Evolutionary conservation across 2,113 vertebrate species (phyloP).

Genomic region (Alouatta palliata): DNA sequence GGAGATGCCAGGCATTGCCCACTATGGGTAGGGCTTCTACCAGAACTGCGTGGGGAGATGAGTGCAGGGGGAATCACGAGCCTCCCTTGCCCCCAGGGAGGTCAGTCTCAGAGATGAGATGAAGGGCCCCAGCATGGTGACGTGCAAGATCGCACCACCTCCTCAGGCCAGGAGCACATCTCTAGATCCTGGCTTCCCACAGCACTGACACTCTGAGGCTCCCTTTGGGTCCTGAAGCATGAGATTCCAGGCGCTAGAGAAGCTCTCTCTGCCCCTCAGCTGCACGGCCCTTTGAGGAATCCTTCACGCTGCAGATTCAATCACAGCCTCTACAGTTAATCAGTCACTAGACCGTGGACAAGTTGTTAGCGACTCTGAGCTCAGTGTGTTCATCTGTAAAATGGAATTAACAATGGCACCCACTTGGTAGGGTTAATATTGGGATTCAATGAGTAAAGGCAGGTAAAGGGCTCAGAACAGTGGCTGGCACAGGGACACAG

Average conservation of each 20-base stretch:
- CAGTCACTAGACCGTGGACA: not conserved
- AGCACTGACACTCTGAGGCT: accelerated
- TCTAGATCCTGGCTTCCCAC: not conserved
- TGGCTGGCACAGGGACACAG: not conserved
- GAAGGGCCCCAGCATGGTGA: accelerated
- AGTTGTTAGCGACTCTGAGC: not conserved
- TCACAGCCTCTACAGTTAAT: not conserved
- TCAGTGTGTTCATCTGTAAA: not conserved
- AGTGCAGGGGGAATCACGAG: not conserved
- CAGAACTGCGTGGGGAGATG: not conserved
- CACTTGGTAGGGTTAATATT: accelerated
- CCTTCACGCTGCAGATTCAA: not conserved
- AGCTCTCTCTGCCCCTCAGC: not conserved
- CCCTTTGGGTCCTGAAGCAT: not conserved
- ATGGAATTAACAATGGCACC: not conserved
- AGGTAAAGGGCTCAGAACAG: not conserved
- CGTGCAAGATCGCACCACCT: not conserved
- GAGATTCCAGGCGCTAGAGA: not conserved
- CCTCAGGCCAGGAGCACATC: not conserved
- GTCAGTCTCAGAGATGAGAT: accelerated
- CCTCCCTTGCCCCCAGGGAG: not conserved
- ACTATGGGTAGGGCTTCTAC: not conserved
- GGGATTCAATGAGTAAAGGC: not conserved
- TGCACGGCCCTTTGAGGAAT: not conserved
- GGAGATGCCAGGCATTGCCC: not conserved